These are phyloP conservation scores for Mirounga angustirostris DNA, from an alignment of 2,113 vertebrate species.

Conservation along the genomic window DNA sequence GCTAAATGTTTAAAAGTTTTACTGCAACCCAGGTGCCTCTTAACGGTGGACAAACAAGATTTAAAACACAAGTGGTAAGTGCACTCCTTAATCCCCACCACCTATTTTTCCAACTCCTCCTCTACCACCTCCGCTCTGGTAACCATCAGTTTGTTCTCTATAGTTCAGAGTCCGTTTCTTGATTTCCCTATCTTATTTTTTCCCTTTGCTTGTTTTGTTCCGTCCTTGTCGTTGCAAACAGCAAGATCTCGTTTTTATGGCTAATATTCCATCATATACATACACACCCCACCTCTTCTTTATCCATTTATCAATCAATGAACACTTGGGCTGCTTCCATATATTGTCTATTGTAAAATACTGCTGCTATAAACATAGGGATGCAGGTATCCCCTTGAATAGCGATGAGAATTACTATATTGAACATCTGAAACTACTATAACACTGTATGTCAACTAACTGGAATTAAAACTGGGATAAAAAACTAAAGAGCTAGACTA, in stretches of 20 bases:
- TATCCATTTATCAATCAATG: background rate
- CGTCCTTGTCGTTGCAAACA: background rate
- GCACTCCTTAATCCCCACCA: background rate
- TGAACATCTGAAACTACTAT: background rate
- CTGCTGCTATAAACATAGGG: background rate
- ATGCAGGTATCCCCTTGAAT: background rate
- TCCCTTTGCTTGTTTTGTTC: background rate
- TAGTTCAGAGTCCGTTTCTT: background rate
- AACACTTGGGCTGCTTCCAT: background rate
- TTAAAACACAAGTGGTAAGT: background rate
- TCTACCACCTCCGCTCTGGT: background rate
- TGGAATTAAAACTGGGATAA: background rate
- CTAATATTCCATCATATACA: background rate
- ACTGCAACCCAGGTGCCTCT: background rate
- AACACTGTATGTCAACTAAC: background rate
- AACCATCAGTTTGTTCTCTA: background rate
- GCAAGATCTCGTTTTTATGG: background rate
- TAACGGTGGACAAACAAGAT: background rate
- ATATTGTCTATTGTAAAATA: background rate
- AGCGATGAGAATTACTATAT: background rate
- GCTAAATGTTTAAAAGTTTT: background rate
- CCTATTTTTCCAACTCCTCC: background rate
- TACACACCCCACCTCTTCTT: background rate
- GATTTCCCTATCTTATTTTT: background rate
- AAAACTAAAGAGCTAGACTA: background rate